Evolutionary conservation across 2,113 vertebrate species (phyloP), one percentile per base, ranked within the genome.

Genomic region (Mustelus asterias): DNA sequence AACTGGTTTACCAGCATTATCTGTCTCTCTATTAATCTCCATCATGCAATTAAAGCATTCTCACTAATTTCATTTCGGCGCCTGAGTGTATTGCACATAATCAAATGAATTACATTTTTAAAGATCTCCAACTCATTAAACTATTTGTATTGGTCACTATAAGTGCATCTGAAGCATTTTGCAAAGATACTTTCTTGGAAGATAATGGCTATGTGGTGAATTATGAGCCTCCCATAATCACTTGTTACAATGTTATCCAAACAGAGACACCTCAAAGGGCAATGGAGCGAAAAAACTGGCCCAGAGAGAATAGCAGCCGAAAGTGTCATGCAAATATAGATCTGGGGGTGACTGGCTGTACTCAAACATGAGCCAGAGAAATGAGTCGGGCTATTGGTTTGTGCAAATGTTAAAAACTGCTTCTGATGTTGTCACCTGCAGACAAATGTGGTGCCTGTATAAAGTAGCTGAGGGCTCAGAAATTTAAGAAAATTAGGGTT

Each of bases 81-180:
- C n/a, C 86, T 0, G 0, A 76, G 96, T 97, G 96, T 96, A 96
- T 97, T 97, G 97, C 14, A 0, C 96, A 96, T 97, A 98, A 98
- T 98, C 97, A 97, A 98, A 98, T 98, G 97, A 98, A 98, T 98
- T 98, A 97, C 97, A 97, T 97, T 97, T 97, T 96, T 96, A 97
- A 96, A 97, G 97, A 97, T 97, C 98, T 96, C 97, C 97, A 96
- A 96, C 97, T 97, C 94, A 0, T 97, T 97, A 98, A 98, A 97
- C 97, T 96, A 96, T 96, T 97, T 96, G 44, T 96, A 96, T 97
- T 96, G 96, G 97, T 97, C 96, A n/a, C 72, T 97, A 95, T 96
- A 96, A 97, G 96, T 0, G 11, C 96, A 96, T 90, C 96, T 95
- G 48, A 2, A 0, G 95, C 29, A 93, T 96, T 85, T 95, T 83